phyloP scores from a whole-genome alignment of 2,113 vertebrate species.

The Dasyurus viverrinus region DNA sequence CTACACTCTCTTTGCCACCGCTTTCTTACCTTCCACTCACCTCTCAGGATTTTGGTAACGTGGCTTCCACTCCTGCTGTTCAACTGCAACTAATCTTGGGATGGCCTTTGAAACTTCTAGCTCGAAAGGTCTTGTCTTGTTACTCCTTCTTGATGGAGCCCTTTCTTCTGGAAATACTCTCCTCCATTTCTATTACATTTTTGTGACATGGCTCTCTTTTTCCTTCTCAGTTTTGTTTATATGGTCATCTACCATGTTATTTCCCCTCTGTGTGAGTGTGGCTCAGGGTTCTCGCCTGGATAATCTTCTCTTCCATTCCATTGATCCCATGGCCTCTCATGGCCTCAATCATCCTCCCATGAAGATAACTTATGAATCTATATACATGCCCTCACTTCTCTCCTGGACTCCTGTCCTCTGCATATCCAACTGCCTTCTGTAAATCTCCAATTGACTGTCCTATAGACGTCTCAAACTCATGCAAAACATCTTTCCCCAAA shows the following conservation, averaged over 20 bases:
- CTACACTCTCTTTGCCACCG: background rate
- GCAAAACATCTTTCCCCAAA: background rate
- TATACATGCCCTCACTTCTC: background rate
- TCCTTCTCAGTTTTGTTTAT: background rate
- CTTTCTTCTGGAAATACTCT: background rate
- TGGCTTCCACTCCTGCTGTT: background rate
- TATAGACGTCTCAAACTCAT: background rate
- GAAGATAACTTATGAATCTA: background rate
- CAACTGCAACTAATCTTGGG: background rate
- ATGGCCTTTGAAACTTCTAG: background rate
- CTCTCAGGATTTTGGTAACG: background rate
- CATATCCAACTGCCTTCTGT: background rate
- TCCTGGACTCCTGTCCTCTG: background rate
- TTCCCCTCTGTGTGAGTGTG: background rate
- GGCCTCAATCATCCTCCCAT: background rate
- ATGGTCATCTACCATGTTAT: background rate
- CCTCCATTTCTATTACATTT: background rate
- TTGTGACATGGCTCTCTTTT: background rate
- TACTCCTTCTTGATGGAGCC: background rate
- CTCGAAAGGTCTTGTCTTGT: background rate
- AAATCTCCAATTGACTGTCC: background rate
- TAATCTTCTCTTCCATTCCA: background rate
- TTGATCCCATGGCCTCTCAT: background rate
- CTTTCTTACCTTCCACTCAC: background rate
- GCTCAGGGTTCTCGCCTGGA: background rate